phyloP scores from a whole-genome alignment of 2,797 vertebrate genomes.

The Clarias laeviceps region DNA sequence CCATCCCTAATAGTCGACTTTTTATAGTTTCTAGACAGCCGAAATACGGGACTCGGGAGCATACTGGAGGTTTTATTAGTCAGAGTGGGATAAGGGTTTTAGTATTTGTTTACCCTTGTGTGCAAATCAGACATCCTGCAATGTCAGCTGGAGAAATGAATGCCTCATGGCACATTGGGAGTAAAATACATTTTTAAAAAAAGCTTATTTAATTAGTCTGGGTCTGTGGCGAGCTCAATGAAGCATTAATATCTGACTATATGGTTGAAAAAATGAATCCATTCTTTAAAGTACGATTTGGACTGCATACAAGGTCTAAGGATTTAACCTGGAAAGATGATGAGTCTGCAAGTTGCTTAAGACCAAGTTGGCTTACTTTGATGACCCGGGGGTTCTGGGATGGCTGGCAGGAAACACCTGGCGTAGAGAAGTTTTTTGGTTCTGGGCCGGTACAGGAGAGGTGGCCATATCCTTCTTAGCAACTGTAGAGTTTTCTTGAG shows the following conservation, averaged over 20 bases:
- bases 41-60: background rate
- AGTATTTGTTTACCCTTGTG: background rate
- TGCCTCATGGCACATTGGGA: background rate
- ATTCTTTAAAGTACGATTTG: background rate
- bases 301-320: background rate
- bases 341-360: background rate
- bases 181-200: background rate
- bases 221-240: background rate
- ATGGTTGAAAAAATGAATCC: background rate
- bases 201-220: background rate
- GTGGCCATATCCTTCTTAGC: conserved; percentile 76
- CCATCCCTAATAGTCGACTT: no score
- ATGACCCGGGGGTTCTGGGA: conserved; percentile 62
- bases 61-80: background rate
- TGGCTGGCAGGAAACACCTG: conserved; percentile 49
- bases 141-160: background rate
- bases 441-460: conserved; percentile 70
- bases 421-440: conserved; percentile 57
- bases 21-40: background rate
- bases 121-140: background rate
- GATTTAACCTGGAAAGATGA: background rate
- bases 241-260: background rate
- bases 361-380: conserved; percentile 71
- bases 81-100: background rate
- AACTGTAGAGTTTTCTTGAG: conserved; percentile 63